Base-by-base conservation (phyloP, 1,140 invertebrate species). In the Drosophila busckii region DNA sequence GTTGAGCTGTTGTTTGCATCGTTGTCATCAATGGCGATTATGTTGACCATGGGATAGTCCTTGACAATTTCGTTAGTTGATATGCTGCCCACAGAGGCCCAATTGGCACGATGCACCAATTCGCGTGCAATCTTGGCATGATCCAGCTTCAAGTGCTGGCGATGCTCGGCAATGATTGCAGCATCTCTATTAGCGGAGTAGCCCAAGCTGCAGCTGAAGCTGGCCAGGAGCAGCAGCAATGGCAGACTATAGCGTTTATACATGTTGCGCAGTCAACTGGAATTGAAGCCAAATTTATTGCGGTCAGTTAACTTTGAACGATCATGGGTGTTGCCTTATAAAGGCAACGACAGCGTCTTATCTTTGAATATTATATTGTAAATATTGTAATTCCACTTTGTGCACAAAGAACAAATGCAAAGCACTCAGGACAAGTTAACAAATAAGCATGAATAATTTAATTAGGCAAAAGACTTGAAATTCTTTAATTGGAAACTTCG, bases 21-120 rank as follows among this genome's bases (percentile, higher is more conserved):
- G 0, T 93, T 94, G 87, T 96, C 95, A 41, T 91, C 91, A 2
- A 94, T 89, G 0, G 94, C 93, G 52, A 93, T 90, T 2, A 96
- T 89, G 66, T 92, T 93, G 1, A 91, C 91, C 84, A 94, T 94
- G 1, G 95, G 94, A 85, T 90, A 95, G 0, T 90, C 90, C 60
- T 88, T 76, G 1, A 93, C 91, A 2, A 89, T 86, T 29, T 88
- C 69, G 50, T 91, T 85, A 0, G 90, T 90, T 9, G 93, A 95
- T 62, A 94, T 91, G 0, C 93, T 94, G 5, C 93, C 92, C 12
- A 95, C 86, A 0, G 94, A 90, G 0, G 90, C 89, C 93, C 93
- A 96, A 70, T 92, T 93, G 92, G 88, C 71, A 3, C 87, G 84
- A 58, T 89, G 87, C 2, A 89, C 87, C 23, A 89, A 62, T 15